Evolutionary conservation across 1,140 invertebrate species (phyloP).

Genomic region (Oryctes rhinoceros): DNA sequence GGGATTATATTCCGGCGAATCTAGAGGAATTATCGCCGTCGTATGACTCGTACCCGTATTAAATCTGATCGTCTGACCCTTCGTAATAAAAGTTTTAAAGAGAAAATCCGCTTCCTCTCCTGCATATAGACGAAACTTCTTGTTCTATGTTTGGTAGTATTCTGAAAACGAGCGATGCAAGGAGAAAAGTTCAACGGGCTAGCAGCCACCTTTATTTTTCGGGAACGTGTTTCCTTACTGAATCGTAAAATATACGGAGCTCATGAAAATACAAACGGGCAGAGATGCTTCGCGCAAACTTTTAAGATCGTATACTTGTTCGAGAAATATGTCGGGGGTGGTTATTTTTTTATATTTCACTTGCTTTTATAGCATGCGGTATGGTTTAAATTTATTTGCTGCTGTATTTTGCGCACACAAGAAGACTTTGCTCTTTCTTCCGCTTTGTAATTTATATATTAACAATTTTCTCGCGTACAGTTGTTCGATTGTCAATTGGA

Average conservation of each 20-base stretch:
- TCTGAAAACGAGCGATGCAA: not conserved
- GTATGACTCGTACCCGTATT: conserved; percentile 3
- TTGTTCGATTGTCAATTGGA: too few species aligned
- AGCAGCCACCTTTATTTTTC: not conserved
- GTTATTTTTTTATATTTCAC: not conserved
- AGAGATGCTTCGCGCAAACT: not conserved
- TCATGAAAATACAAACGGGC: conserved; percentile 8
- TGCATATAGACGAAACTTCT: conserved; percentile 4
- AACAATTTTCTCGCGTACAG: too few species aligned
- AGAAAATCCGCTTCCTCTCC: not conserved
- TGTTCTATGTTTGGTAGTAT: not conserved
- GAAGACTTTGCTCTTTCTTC: too few species aligned
- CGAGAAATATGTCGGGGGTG: not conserved
- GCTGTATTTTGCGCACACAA: not conserved
- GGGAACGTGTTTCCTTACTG: not conserved
- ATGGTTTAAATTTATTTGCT: not conserved
- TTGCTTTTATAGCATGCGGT: not conserved
- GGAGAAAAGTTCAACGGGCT: not conserved
- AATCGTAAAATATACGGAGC: not conserved
- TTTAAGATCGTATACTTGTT: conserved; percentile 7
- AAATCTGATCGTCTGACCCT: conserved; percentile 9
- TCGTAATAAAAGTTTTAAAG: conserved; percentile 11
- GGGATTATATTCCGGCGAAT: conserved; percentile 2
- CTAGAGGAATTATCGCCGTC: not conserved
- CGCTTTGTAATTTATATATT: too few species aligned